phyloP scores from a whole-genome alignment of 2,888 invertebrate species.

The Thera britannica region DNA sequence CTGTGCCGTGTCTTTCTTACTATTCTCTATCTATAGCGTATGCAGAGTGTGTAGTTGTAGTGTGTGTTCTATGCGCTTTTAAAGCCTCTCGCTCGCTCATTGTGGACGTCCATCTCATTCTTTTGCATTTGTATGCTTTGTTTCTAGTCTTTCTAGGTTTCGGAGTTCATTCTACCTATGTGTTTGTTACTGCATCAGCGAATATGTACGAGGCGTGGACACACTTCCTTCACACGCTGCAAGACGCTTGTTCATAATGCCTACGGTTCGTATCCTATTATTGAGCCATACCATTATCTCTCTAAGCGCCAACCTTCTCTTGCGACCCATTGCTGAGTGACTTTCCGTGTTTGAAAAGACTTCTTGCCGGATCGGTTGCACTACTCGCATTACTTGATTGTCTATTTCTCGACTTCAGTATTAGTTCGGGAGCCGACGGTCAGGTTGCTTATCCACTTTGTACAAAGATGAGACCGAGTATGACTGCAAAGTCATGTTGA shows the following conservation, averaged over 20 bases:
- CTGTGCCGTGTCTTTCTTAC: too few relatives aligned
- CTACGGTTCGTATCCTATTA: neutral
- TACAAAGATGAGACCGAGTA: too few relatives aligned
- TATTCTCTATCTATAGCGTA: too few relatives aligned
- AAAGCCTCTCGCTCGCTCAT: neutral
- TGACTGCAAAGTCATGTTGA: too few relatives aligned
- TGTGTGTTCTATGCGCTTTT: too few relatives aligned
- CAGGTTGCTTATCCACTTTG: too few relatives aligned
- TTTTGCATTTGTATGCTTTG: neutral
- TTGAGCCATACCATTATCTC: neutral
- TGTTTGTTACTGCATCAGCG: too few relatives aligned
- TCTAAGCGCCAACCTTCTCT: conserved; percentile 6
- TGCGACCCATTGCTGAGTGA: conserved; percentile 35
- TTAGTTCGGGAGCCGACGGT: neutral
- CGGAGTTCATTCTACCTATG: too few relatives aligned
- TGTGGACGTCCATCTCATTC: neutral
- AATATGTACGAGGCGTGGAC: too few relatives aligned
- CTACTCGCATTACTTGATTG: conserved; percentile 19
- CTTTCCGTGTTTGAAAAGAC: conserved; percentile 35
- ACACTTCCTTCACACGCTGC: too few relatives aligned
- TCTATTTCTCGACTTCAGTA: conserved; percentile 3
- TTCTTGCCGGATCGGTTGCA: conserved; percentile 24
- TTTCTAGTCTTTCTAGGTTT: neutral
- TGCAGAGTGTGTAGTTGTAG: too few relatives aligned
- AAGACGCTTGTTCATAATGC: neutral